Percentiles rank a stretch among this genome's conserved stretches.
These are phyloP conservation scores for Myiopsitta monachus DNA, from an alignment of 2,113 vertebrate genomes.

Conservation along the genomic window DNA sequence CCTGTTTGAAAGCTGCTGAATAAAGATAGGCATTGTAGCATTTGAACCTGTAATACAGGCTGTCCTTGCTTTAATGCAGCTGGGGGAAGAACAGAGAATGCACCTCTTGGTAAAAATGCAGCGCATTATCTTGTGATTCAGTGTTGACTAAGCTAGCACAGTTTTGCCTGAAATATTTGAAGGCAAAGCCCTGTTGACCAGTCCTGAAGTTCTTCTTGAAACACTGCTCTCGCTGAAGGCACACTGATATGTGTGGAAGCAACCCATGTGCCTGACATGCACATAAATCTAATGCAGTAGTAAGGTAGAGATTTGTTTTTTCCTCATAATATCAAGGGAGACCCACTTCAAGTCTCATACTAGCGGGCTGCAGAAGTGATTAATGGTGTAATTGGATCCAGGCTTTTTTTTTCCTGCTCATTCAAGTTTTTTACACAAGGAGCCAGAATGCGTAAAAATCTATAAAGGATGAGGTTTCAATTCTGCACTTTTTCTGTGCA, in stretches of 20 bases:
- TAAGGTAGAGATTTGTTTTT: not conserved
- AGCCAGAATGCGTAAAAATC: not conserved
- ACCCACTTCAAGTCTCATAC: not conserved
- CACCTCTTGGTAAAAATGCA: not conserved
- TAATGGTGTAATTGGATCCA: not conserved
- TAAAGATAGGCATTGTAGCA: not conserved
- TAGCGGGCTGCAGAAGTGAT: not conserved
- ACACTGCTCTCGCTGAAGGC: not conserved
- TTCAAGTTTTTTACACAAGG: not conserved
- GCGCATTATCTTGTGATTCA: not conserved
- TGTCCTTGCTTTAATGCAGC: not conserved
- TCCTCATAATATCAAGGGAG: not conserved
- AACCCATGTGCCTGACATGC: not conserved
- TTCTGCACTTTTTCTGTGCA: not conserved
- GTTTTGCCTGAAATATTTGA: not conserved
- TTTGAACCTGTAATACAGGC: not conserved
- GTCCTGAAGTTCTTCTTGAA: not conserved
- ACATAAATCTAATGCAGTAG: not conserved
- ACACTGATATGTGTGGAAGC: accelerated
- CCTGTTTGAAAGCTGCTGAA: not conserved
- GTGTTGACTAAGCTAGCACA: not conserved
- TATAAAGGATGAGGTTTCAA: not conserved
- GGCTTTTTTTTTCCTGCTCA: not conserved
- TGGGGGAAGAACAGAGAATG: not conserved
- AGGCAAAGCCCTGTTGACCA: not conserved